phyloP scores from a whole-genome alignment of 2,113 vertebrate genomes.

The Gila orcuttii region DNA sequence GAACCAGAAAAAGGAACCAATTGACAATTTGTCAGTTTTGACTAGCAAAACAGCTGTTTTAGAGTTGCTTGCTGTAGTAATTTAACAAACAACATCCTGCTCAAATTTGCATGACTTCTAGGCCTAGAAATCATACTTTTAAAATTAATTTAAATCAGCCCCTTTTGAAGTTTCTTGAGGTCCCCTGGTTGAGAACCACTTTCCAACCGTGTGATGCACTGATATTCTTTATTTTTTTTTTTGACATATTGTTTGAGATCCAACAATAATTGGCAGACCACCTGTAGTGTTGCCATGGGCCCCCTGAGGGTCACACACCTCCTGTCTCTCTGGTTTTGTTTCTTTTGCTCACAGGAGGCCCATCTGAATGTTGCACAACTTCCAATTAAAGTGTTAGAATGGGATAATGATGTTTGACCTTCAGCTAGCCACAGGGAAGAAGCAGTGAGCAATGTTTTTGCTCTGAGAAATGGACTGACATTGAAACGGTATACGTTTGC shows the following conservation, averaged over 20 bases:
- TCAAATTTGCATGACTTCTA: background rate
- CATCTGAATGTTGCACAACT: background rate
- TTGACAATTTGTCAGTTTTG: background rate
- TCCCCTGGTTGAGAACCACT: too few relatives aligned
- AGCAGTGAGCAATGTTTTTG: conserved; percentile 1
- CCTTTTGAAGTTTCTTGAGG: too few relatives aligned
- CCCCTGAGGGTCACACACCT: background rate
- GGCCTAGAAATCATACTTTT: too few relatives aligned
- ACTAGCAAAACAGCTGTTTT: background rate
- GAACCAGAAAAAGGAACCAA: too few relatives aligned
- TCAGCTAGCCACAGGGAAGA: conserved; percentile 29
- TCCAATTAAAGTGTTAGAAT: conserved; percentile 22
- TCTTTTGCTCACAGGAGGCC: conserved; percentile 6
- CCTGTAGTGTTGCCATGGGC: background rate
- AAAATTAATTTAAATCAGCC: too few relatives aligned
- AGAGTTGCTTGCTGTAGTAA: background rate
- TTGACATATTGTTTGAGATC: background rate
- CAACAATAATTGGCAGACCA: background rate
- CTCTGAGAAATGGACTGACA: conserved; percentile 7
- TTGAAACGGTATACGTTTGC: background rate
- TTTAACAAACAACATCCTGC: conserved; percentile 5
- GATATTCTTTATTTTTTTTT: background rate
- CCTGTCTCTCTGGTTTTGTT: background rate
- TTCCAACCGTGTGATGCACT: too few relatives aligned
- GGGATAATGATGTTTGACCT: conserved; percentile 17